These are phyloP conservation scores for Dryococelus australis DNA, from an alignment of 2,888 invertebrate genomes.

Conservation along the genomic window DNA sequence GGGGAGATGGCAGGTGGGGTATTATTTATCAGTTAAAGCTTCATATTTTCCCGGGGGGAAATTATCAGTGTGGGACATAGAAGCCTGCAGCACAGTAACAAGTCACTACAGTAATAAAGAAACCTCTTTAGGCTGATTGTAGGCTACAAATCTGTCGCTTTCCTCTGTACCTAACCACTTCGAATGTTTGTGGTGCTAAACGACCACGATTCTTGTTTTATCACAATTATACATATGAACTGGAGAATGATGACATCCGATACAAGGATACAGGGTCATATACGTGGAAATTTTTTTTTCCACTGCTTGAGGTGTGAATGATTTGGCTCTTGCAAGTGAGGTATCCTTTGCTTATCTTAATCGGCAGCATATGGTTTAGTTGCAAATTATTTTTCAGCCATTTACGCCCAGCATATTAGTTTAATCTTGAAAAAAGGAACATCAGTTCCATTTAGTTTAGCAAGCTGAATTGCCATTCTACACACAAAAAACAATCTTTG, in stretches of 20 bases:
- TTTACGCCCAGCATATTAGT: background rate
- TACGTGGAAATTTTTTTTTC: background rate
- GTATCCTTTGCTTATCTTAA: background rate
- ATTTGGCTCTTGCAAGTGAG: background rate
- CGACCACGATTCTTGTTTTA: background rate
- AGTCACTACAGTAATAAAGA: background rate
- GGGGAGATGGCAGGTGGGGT: background rate
- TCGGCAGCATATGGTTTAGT: background rate
- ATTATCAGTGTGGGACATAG: background rate
- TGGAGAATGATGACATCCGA: background rate
- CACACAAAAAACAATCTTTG: constrained; percentile 20
- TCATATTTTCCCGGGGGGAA: background rate
- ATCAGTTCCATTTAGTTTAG: background rate
- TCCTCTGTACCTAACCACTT: background rate
- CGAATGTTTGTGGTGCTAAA: background rate
- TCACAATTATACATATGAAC: background rate
- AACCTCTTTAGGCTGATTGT: background rate
- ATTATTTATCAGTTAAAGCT: background rate
- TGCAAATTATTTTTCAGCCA: background rate
- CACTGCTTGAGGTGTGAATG: background rate
- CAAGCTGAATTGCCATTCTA: background rate
- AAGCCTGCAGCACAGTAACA: background rate
- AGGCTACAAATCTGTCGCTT: background rate
- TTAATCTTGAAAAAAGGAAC: background rate
- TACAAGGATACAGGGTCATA: background rate